phyloP scores from a whole-genome alignment of 2,797 vertebrate species.

The Pygocentrus nattereri region DNA sequence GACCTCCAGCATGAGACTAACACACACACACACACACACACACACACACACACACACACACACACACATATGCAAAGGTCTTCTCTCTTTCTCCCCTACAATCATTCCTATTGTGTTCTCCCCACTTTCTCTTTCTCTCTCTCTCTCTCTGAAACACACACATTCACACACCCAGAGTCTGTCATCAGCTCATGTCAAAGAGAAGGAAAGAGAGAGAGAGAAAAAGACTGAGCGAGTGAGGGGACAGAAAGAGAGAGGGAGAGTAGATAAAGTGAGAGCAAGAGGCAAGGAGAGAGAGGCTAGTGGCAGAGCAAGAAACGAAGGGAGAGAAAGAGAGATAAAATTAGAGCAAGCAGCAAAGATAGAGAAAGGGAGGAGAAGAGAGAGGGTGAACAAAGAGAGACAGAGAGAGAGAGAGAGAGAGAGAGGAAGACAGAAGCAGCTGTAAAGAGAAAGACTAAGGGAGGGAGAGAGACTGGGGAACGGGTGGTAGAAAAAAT shows the following conservation, averaged over 20 bases:
- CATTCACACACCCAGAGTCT: slow-evolving; percentile 12
- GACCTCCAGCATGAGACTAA: slow-evolving; percentile 65
- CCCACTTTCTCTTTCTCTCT: slow-evolving; percentile 23
- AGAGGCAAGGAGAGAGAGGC: not conserved
- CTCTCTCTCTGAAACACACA: slow-evolving; percentile 1
- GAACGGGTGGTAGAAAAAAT: not conserved
- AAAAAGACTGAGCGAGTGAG: too few species aligned
- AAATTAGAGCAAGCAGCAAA: too few species aligned
- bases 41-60: slow-evolving; percentile 35
- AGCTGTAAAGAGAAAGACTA: too few species aligned
- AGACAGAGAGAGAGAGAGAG: slow-evolving; percentile 14
- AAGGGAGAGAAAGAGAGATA: slow-evolving; percentile 29
- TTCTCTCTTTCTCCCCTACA: slow-evolving; percentile 49
- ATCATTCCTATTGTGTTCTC: slow-evolving; percentile 58
- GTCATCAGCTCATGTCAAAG: slow-evolving; percentile 2
- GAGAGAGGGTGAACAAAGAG: not conserved
- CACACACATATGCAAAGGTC: slow-evolving; percentile 18
- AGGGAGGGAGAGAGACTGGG: too few species aligned
- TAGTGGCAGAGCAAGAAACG: slow-evolving; percentile 10
- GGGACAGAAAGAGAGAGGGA: not conserved
- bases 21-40: slow-evolving; percentile 38
- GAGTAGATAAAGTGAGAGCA: not conserved
- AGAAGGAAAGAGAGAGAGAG: not conserved
- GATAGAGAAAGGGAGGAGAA: not conserved
- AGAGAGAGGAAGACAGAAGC: slow-evolving; percentile 34